phyloP scores from a whole-genome alignment of 2,113 vertebrate species.

The Scartelaos histophorus region DNA sequence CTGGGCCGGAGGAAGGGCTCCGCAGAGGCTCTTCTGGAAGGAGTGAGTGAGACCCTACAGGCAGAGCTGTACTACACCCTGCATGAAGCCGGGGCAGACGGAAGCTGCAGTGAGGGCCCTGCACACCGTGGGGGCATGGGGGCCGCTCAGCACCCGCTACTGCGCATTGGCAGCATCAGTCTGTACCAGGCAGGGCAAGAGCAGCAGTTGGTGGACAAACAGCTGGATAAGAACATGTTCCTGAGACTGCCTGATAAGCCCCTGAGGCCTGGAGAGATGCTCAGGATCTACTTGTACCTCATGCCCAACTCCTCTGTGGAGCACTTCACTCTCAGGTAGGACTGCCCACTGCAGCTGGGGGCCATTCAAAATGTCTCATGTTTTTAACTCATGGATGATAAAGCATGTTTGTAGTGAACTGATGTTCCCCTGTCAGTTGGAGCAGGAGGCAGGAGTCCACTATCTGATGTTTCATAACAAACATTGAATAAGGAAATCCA shows the following conservation, averaged over 20 bases:
- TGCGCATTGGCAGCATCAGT: slow-evolving; percentile 94
- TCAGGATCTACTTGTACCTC: slow-evolving; percentile 88
- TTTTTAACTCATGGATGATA: too few species aligned
- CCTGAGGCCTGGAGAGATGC: slow-evolving; percentile 88
- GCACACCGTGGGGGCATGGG: slow-evolving; percentile 53
- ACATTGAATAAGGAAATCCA: too few species aligned
- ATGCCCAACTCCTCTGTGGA: slow-evolving; percentile 92
- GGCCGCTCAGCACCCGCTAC: slow-evolving; percentile 87
- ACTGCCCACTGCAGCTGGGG: background rate
- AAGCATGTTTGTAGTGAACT: too few species aligned
- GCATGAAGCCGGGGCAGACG: slow-evolving; percentile 78
- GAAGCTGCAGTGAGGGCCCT: slow-evolving; percentile 81
- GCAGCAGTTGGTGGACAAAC: slow-evolving; percentile 88
- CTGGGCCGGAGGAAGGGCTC: slow-evolving; percentile 82
- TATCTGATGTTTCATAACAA: too few species aligned
- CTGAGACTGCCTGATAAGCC: slow-evolving; percentile 90
- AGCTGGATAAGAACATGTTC: slow-evolving; percentile 89
- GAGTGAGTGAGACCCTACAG: slow-evolving; percentile 83
- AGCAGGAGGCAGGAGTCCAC: too few species aligned
- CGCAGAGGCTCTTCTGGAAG: slow-evolving; percentile 77
- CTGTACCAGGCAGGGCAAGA: slow-evolving; percentile 83
- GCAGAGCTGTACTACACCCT: slow-evolving; percentile 94
- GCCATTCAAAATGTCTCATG: too few species aligned
- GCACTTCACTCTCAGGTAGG: slow-evolving; percentile 95
- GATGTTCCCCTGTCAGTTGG: too few species aligned